phyloP scores from a whole-genome alignment of 1,140 invertebrate species.

The Octopus sinensis region DNA sequence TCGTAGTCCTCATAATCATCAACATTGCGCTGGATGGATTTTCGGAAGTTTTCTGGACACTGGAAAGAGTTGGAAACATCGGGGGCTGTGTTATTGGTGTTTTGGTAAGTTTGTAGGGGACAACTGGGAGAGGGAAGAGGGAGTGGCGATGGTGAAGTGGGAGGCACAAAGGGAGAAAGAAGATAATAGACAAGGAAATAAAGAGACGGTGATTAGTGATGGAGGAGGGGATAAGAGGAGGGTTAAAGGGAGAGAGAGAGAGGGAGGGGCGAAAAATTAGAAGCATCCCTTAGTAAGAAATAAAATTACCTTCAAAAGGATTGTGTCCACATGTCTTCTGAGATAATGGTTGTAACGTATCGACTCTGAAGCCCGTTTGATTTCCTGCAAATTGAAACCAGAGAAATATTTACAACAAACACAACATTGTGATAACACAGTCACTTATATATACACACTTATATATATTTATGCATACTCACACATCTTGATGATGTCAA shows the following conservation, averaged over 20 bases:
- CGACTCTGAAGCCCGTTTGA: constrained; percentile 50
- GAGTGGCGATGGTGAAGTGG: neutral
- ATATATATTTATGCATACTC: neutral
- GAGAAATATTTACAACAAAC: neutral
- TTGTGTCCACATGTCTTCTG: constrained; percentile 70
- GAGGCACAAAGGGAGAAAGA: neutral
- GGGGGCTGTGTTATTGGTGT: no score
- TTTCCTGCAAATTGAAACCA: constrained; percentile 41
- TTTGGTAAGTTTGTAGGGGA: no score
- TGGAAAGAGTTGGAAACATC: constrained; percentile 25
- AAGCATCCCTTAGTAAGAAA: constrained; percentile 23
- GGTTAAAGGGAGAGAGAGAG: no score
- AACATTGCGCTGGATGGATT: constrained; percentile 38
- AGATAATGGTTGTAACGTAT: constrained; percentile 58
- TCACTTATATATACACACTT: neutral
- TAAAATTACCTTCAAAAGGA: constrained; percentile 82
- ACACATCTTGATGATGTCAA: neutral
- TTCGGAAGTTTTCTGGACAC: constrained; percentile 55
- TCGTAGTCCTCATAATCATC: constrained; percentile 60
- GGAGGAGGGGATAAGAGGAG: no score
- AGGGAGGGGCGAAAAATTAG: no score
- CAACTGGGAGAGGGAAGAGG: no score
- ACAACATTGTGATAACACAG: neutral
- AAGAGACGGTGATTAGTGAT: no score
- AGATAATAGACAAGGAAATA: no score